phyloP scores from a whole-genome alignment of 2,888 invertebrate genomes.

The Troides aeacus region DNA sequence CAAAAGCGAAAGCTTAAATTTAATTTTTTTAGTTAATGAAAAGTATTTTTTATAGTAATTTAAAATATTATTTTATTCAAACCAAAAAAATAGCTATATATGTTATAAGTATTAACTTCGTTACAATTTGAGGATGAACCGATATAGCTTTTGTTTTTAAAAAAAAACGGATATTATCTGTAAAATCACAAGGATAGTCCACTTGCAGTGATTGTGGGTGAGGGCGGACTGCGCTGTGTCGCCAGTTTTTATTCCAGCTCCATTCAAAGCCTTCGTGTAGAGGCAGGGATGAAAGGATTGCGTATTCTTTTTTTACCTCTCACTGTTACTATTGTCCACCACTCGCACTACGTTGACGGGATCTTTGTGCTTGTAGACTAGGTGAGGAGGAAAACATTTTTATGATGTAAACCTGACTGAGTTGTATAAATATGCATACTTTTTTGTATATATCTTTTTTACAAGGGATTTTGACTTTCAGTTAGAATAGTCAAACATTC shows the following conservation, averaged over 20 bases:
- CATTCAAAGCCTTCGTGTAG: conserved; percentile 21
- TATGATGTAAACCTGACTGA: neutral
- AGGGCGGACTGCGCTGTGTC: conserved; percentile 12
- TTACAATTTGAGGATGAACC: neutral
- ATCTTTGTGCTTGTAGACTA: neutral
- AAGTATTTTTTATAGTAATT: too few relatives aligned
- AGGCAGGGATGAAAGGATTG: conserved; percentile 17
- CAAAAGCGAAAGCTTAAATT: too few relatives aligned
- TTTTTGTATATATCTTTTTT: too few relatives aligned
- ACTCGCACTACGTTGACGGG: conserved; percentile 1
- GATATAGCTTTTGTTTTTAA: neutral
- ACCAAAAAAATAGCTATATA: too few relatives aligned
- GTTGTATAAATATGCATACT: neutral
- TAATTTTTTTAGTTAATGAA: too few relatives aligned
- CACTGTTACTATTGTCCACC: conserved; percentile 11
- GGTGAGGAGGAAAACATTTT: neutral
- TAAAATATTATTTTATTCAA: too few relatives aligned
- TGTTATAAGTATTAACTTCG: too few relatives aligned
- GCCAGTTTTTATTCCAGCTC: conserved; percentile 18
- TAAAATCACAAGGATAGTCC: conserved; percentile 11
- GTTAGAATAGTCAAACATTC: too few relatives aligned
- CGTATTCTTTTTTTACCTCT: conserved; percentile 7
- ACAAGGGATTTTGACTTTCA: too few relatives aligned
- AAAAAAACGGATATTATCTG: conserved; percentile 15
- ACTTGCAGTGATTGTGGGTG: conserved; percentile 15